phyloP scores from a whole-genome alignment of 2,888 invertebrate species.

The Melanchra persicariae region DNA sequence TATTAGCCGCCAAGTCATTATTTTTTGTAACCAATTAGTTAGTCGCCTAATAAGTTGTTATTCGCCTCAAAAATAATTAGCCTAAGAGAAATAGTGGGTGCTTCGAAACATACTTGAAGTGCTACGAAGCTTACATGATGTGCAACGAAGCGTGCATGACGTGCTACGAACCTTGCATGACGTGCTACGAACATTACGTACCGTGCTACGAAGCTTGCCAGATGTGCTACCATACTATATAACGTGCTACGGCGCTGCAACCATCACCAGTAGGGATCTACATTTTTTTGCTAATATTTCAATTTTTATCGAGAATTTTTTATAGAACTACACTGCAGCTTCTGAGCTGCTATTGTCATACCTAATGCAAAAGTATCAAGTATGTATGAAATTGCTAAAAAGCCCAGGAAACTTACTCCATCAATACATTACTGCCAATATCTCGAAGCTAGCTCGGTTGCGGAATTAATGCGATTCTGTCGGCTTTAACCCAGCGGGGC shows the following conservation, averaged over 20 bases:
- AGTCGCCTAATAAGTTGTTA: too few species aligned
- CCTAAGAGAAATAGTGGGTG: too few species aligned
- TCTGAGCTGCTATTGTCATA: too few species aligned
- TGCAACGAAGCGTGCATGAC: neutral
- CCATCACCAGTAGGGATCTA: too few species aligned
- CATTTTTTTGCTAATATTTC: too few species aligned
- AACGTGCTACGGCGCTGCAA: neutral
- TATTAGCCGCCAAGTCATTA: too few species aligned
- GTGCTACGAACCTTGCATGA: neutral
- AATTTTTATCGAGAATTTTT: too few species aligned
- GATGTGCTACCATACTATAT: neutral
- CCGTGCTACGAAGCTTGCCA: neutral
- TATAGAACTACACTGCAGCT: too few species aligned
- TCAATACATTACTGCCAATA: constrained; percentile 6
- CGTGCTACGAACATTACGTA: neutral
- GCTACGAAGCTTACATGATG: neutral
- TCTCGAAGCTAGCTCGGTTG: constrained; percentile 5
- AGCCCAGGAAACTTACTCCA: neutral
- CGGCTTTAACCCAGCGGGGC: constrained; percentile 22
- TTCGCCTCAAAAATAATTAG: too few species aligned
- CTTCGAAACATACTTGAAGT: neutral
- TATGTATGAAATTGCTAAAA: neutral
- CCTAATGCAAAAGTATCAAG: neutral
- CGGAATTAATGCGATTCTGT: constrained; percentile 45
- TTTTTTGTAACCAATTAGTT: too few species aligned